Conservation (phyloP, 2,888 invertebrate genomes). For the Drosophila incognita region DNA sequence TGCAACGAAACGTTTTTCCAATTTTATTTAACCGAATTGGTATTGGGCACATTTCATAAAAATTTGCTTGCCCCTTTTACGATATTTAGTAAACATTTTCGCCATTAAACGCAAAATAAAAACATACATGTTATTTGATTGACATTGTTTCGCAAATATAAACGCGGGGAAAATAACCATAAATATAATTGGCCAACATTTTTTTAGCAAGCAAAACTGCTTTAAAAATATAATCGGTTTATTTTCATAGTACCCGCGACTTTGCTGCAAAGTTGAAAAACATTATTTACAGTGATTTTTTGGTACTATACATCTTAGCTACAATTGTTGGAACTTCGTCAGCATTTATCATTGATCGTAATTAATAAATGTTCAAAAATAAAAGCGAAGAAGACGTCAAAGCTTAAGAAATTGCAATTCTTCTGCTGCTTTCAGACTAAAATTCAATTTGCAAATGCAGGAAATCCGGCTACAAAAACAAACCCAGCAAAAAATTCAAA, state of each 20-base stretch:
- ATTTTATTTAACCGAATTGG: slow-evolving; percentile 47
- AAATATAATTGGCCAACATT: background rate
- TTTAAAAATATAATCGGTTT: background rate
- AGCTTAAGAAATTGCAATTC: slow-evolving; percentile 17
- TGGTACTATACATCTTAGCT: background rate
- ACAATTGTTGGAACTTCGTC: background rate
- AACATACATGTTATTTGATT: slow-evolving; percentile 40
- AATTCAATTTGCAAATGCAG: slow-evolving; percentile 50
- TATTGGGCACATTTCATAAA: slow-evolving; percentile 49
- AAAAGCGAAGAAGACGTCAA: background rate
- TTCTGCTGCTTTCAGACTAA: slow-evolving; percentile 12
- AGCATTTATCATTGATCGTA: background rate
- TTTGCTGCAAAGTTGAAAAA: background rate
- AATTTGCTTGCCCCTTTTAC: slow-evolving; percentile 54
- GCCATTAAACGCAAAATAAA: slow-evolving; percentile 17
- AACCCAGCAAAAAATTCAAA: slow-evolving; percentile 3
- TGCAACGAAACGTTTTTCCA: slow-evolving; percentile 49
- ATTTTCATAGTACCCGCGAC: background rate
- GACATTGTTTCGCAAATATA: slow-evolving; percentile 27
- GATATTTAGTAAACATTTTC: slow-evolving; percentile 31
- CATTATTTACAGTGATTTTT: background rate
- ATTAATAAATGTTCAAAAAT: background rate
- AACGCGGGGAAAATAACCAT: background rate
- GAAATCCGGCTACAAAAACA: slow-evolving; percentile 46
- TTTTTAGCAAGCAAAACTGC: background rate